A percentile compares a stretch with the other conserved stretches of the same genome.
phyloP scores from a whole-genome alignment of 2,888 invertebrate species.

The Diaprepes abbreviatus region DNA sequence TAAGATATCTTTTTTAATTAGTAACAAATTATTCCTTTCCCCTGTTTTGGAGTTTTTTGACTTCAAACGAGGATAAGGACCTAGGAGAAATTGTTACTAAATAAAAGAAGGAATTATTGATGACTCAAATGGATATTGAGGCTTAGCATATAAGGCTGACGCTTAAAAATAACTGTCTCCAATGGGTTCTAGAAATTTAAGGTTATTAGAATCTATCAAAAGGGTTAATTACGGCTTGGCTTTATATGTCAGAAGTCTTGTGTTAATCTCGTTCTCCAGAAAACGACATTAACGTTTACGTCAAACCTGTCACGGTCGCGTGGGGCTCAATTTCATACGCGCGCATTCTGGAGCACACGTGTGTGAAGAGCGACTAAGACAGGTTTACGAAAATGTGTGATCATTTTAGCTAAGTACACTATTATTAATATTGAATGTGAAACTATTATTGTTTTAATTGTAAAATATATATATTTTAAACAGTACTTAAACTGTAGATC shows the following conservation, averaged over 20 bases:
- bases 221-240: constrained; percentile 32
- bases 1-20: background rate
- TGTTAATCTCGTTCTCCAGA: constrained; percentile 63
- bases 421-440: constrained; percentile 31
- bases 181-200: constrained; percentile 21
- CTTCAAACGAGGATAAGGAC: background rate
- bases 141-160: background rate
- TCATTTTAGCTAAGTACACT: constrained; percentile 37
- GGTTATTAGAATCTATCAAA: constrained; percentile 7
- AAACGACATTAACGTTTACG: constrained; percentile 64
- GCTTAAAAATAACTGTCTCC: background rate
- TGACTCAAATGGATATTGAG: background rate
- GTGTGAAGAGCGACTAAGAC: constrained; percentile 54
- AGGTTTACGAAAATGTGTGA: constrained; percentile 58
- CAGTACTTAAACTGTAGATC: constrained; percentile 37
- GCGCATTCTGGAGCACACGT: constrained; percentile 67
- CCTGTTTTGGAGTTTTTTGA: background rate
- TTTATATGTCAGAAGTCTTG: constrained; percentile 30
- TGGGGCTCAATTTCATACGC: constrained; percentile 73
- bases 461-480: constrained; percentile 46
- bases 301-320: constrained; percentile 69
- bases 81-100: constrained; percentile 2
- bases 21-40: background rate
- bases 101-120: background rate
- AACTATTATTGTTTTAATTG: constrained; percentile 42